Percentiles rank a stretch among this genome's conserved stretches.
Conservation (phyloP, 1,140 invertebrate species). For the Maconellicoccus hirsutus region DNA sequence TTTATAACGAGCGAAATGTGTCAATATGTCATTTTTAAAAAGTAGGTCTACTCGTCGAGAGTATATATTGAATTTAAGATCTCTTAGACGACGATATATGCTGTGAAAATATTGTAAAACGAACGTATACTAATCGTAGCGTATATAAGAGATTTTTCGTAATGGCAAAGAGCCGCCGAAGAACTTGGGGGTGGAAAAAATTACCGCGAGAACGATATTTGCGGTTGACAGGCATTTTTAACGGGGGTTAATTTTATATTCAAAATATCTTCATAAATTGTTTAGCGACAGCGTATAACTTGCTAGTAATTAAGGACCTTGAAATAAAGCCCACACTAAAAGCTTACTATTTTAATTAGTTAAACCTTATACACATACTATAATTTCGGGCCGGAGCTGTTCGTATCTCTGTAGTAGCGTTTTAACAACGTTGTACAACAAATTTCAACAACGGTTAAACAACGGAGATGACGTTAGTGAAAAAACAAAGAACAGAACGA, state of each 20-base stretch:
- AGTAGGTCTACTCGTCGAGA: neutral
- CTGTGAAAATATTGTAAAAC: too few relatives aligned
- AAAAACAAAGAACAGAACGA: neutral
- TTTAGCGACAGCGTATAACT: neutral
- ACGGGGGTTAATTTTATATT: neutral
- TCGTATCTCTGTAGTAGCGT: neutral
- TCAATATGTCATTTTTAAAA: conserved; percentile 5
- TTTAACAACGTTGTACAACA: conserved; percentile 4
- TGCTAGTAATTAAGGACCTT: neutral
- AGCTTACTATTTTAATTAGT: conserved; percentile 5
- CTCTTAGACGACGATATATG: too few relatives aligned
- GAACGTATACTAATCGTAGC: too few relatives aligned
- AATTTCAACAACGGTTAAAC: conserved; percentile 5
- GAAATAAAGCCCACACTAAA: neutral
- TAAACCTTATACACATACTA: conserved; percentile 5
- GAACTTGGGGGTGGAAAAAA: too few relatives aligned
- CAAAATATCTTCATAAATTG: conserved; percentile 9
- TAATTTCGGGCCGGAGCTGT: neutral
- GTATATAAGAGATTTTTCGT: too few relatives aligned
- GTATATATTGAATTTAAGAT: too few relatives aligned
- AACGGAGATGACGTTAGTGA: neutral
- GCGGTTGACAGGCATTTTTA: too few relatives aligned
- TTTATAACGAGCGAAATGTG: neutral
- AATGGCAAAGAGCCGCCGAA: too few relatives aligned
- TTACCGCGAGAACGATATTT: too few relatives aligned